Evolutionary conservation across 2,113 vertebrate genomes (phyloP).

Genomic region (Hipposideros armiger): DNA sequence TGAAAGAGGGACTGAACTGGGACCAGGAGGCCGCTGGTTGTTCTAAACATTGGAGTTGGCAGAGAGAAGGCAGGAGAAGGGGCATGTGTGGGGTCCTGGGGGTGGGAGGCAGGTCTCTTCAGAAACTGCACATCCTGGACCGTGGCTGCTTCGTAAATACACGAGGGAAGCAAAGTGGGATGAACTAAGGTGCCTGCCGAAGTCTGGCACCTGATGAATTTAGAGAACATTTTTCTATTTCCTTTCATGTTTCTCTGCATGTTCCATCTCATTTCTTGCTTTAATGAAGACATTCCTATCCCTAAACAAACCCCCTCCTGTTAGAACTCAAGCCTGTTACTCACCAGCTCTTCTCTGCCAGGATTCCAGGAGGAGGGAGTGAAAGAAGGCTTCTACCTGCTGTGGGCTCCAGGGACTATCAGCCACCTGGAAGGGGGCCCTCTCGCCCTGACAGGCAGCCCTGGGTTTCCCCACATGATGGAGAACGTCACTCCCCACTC

Average conservation of each 20-base stretch:
- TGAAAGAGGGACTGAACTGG: neutral
- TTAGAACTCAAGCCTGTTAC: slow-evolving; percentile 40
- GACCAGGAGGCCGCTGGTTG: fast-evolving
- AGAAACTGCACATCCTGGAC: neutral
- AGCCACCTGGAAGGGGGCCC: neutral
- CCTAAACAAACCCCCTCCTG: slow-evolving; percentile 66
- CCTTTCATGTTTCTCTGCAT: slow-evolving; percentile 71
- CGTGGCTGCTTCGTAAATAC: neutral
- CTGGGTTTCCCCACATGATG: neutral
- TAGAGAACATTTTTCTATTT: slow-evolving; percentile 67
- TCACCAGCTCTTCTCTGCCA: neutral
- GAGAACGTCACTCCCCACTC: neutral
- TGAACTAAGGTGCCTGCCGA: neutral
- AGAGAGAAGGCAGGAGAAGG: neutral
- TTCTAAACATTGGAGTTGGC: neutral
- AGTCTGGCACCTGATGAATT: slow-evolving; percentile 11
- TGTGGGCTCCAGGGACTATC: neutral
- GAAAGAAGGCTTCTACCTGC: neutral
- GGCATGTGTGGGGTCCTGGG: too few relatives aligned
- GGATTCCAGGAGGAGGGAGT: neutral
- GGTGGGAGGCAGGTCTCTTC: neutral
- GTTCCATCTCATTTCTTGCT: slow-evolving; percentile 76
- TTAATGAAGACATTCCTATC: slow-evolving; percentile 70
- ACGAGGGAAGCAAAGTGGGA: neutral
- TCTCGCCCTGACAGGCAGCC: neutral